Percentiles rank a stretch among this genome's conserved stretches.
These are phyloP conservation scores for Thripadectes ignobilis DNA, from an alignment of 2,797 vertebrate genomes.

Conservation along the genomic window DNA sequence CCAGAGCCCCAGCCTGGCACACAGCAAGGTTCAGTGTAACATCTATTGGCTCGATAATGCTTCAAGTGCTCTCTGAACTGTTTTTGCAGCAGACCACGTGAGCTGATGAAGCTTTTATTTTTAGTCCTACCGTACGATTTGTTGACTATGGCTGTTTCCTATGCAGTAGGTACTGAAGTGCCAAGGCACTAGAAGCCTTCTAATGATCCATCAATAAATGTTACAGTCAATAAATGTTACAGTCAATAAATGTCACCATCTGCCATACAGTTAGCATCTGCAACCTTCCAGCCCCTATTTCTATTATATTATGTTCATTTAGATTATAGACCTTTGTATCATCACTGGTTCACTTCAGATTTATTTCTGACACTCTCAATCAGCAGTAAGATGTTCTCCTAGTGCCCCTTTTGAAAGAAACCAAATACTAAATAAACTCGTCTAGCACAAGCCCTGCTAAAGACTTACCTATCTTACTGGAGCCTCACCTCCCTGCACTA, in stretches of 20 bases:
- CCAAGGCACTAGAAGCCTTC: not conserved
- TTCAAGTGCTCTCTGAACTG: not conserved
- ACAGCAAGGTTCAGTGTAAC: not conserved
- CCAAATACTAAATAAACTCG: not conserved
- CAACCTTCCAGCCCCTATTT: not conserved
- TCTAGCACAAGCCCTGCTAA: not conserved
- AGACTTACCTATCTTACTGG: not conserved
- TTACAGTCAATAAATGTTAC: not conserved
- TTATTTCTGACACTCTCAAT: not conserved
- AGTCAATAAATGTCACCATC: constrained; percentile 4
- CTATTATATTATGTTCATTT: not conserved
- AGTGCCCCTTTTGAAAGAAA: not conserved
- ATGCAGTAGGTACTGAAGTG: not conserved
- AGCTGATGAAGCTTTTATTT: constrained; percentile 37
- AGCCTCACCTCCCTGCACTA: not conserved
- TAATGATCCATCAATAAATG: constrained; percentile 2
- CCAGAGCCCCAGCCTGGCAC: not conserved
- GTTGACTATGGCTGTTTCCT: not conserved
- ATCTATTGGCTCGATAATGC: not conserved
- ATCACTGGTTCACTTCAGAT: not conserved
- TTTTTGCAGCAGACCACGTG: not conserved
- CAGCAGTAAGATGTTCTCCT: not conserved
- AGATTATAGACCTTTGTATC: not conserved
- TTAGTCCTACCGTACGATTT: constrained; percentile 17
- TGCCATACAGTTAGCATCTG: not conserved